Percentiles rank a stretch among this genome's conserved stretches.
Conservation (phyloP, 92 coral and sea anemone species). For the Nematostella vectensis region DNA sequence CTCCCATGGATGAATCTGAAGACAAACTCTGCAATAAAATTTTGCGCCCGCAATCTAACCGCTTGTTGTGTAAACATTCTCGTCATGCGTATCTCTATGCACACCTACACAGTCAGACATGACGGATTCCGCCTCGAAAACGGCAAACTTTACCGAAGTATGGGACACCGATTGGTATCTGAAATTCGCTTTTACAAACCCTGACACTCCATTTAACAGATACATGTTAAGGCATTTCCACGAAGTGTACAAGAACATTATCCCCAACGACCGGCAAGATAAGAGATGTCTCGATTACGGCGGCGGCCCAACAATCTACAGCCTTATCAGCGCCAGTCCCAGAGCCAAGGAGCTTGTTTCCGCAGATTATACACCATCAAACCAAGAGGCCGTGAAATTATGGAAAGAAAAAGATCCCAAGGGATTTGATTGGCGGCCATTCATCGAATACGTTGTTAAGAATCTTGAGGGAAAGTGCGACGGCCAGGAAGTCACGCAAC, state of each 20-base stretch:
- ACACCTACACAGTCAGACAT: no score
- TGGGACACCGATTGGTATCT: conserved; percentile 4
- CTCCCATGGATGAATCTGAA: no score
- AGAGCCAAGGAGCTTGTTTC: conserved; percentile 5
- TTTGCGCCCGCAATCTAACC: no score
- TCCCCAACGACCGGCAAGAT: not conserved
- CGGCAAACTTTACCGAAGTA: not conserved
- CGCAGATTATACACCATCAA: conserved; percentile 3
- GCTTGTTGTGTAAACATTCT: no score
- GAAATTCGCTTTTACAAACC: not conserved
- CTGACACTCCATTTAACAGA: not conserved
- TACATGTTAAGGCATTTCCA: not conserved
- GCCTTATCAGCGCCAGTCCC: conserved; percentile 10
- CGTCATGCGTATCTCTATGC: no score
- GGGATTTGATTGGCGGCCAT: conserved; percentile 9
- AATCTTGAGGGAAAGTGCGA: conserved; percentile 2
- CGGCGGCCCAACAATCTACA: conserved; percentile 11
- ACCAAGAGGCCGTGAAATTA: conserved; percentile 1
- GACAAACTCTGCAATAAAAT: no score
- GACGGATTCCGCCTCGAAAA: no score
- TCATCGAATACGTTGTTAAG: conserved; percentile 11
- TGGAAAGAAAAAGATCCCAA: conserved; percentile 4
- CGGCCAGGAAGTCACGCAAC: not conserved
- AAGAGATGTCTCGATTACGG: conserved; percentile 8
- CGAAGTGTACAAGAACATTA: not conserved